These are phyloP conservation scores for Willisornis vidua DNA, from an alignment of 2,113 vertebrate genomes.

Conservation along the genomic window DNA sequence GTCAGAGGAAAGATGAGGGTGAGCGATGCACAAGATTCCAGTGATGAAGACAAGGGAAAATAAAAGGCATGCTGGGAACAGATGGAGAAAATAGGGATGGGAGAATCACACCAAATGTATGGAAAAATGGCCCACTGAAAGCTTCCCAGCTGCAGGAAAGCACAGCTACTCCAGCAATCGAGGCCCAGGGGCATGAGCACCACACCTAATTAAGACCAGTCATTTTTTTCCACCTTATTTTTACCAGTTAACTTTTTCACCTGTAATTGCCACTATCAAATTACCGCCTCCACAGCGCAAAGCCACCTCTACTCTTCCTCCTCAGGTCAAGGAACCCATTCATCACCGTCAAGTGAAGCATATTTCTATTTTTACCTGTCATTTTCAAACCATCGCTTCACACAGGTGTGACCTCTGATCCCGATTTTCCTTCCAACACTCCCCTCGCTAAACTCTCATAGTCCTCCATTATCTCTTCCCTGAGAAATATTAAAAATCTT, in stretches of 20 bases:
- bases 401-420: constrained; percentile 47
- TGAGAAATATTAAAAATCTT: constrained; percentile 30
- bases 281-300: not conserved
- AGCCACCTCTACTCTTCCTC: constrained; percentile 5
- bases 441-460: not conserved
- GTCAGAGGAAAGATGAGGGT: not conserved
- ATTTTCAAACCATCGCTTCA: constrained; percentile 14
- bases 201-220: not conserved
- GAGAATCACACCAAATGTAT: not conserved
- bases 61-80: not conserved
- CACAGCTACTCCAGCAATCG: fast-evolving
- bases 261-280: constrained; percentile 27
- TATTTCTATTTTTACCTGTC: constrained; percentile 39
- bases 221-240: not conserved
- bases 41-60: not conserved
- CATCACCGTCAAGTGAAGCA: not conserved
- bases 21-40: not conserved
- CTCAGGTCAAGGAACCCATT: constrained; percentile 32
- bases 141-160: not conserved
- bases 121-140: not conserved
- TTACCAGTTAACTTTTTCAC: constrained; percentile 5
- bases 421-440: not conserved
- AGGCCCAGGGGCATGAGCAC: not conserved
- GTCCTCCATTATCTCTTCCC: not conserved
- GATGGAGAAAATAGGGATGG: not conserved